These are phyloP conservation scores for Drosophila subobscura DNA, from an alignment of 1,140 invertebrate species.

Conservation along the genomic window DNA sequence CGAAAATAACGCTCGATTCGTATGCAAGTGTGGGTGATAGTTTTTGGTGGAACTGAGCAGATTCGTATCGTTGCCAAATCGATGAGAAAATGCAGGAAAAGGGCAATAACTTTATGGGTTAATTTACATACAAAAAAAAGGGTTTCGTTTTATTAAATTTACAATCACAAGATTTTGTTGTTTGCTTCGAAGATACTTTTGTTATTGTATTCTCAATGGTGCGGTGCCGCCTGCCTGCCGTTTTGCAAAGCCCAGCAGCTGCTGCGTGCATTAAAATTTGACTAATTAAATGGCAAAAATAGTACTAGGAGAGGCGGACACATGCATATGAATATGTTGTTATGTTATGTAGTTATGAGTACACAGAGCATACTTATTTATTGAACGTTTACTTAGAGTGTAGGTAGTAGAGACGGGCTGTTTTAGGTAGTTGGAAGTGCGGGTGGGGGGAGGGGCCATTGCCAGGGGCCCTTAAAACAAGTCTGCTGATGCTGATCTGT, in stretches of 20 bases:
- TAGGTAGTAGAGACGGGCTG: constrained; percentile 2
- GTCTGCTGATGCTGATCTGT: constrained; percentile 52
- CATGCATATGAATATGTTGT: constrained; percentile 37
- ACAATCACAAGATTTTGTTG: constrained; percentile 75
- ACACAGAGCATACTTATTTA: constrained; percentile 57
- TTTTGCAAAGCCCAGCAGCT: constrained; percentile 36
- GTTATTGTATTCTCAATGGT: constrained; percentile 45
- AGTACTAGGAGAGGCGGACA: constrained; percentile 61
- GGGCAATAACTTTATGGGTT: constrained; percentile 36
- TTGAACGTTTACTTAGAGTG: constrained; percentile 47
- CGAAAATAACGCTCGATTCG: constrained; percentile 37
- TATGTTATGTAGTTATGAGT: constrained; percentile 51
- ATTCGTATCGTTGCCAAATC: constrained; percentile 27
- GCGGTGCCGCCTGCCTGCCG: constrained; percentile 27
- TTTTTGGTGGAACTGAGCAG: constrained; percentile 34
- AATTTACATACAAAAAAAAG: constrained; percentile 68
- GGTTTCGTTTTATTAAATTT: constrained; percentile 74
- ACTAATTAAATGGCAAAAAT: constrained; percentile 77
- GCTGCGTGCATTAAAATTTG: constrained; percentile 68
- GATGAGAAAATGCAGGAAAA: constrained; percentile 28
- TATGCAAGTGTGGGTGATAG: constrained; percentile 14
- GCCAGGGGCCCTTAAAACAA: constrained; percentile 34
- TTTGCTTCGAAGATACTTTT: constrained; percentile 48
- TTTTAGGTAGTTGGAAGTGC: constrained; percentile 15
- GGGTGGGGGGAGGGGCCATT: constrained; percentile 10